Evolutionary conservation across 2,888 invertebrate species (phyloP), one percentile per base, ranked within the genome.

Genomic region (Epinotia demarniana): DNA sequence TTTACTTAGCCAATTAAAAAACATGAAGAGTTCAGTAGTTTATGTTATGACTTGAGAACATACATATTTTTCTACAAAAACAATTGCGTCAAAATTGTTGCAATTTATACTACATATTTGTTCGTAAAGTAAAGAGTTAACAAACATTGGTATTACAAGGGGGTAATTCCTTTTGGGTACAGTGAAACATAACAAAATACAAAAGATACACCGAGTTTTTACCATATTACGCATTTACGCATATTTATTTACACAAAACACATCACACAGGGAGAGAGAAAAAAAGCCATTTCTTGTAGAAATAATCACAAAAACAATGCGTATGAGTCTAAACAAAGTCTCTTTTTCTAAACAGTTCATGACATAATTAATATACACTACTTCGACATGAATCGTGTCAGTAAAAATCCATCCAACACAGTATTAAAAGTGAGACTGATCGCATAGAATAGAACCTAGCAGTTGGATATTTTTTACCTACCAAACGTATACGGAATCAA

Each of bases 221-320:
- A 57, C 46, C 69, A 73, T 33, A 60, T 60, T 53, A 73, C 73
- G 66, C 72, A 73, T 73, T 72, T 73, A 53, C n/a, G 72, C 78
- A 81, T 76, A 77, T 74, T 80, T 84, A 87, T 86, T 78, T 86
- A 90, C 90, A 91, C 90, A 92, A 83, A 87, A 92, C 92, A 92
- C 91, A 90, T 87, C 85, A 90, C 91, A 90, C 91, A 89, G 79
- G 81, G 39, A 64, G 46, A 11, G 9, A 58, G 19, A 63, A 60
- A 58, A 64, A 63, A 60, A 75, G 39, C 49, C n/a, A 39, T 53
- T 67, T 16, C 43, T 43, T 57, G 58, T 4, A 57, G 49, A 13
- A 69, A 69, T 8, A 19, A 6, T n/a, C 39, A 39, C 57, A 19
- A 58, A 33, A 55, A 67, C 1, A n/a, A 67, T 49, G 4, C 2